These are phyloP conservation scores for Myocastor coypus DNA, from an alignment of 2,113 vertebrate species.

Conservation along the genomic window DNA sequence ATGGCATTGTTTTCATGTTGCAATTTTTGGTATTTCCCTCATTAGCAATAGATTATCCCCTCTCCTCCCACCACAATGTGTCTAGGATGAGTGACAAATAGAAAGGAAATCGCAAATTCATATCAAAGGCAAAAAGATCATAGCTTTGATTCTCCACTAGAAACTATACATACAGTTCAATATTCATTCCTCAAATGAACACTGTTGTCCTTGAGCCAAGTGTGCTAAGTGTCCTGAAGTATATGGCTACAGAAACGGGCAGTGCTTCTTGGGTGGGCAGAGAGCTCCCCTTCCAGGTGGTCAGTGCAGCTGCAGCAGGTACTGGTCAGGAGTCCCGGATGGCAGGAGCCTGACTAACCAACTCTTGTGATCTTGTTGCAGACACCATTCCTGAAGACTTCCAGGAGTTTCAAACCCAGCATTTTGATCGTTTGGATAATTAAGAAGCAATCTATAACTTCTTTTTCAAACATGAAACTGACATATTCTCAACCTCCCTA, in stretches of 20 bases:
- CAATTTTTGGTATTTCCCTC: slow-evolving; percentile 91
- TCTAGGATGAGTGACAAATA: slow-evolving; percentile 90
- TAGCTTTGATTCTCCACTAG: slow-evolving; percentile 90
- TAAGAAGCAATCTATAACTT: slow-evolving; percentile 77
- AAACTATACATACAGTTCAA: slow-evolving; percentile 90
- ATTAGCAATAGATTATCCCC: slow-evolving; percentile 88
- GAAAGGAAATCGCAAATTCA: slow-evolving; percentile 90
- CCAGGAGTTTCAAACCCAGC: slow-evolving; percentile 90
- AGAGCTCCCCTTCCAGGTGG: slow-evolving; percentile 33
- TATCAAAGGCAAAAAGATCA: slow-evolving; percentile 89
- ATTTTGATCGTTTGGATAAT: slow-evolving; percentile 86
- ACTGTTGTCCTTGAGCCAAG: slow-evolving; percentile 27
- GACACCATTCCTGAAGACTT: slow-evolving; percentile 97
- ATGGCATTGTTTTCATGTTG: slow-evolving; percentile 90
- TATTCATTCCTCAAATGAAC: slow-evolving; percentile 78
- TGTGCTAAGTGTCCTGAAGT: neutral
- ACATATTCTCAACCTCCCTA: slow-evolving; percentile 83
- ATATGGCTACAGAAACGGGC: neutral
- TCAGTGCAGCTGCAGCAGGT: accelerated
- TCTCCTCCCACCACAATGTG: slow-evolving; percentile 85
- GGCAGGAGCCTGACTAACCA: slow-evolving; percentile 4
- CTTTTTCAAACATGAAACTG: slow-evolving; percentile 80
- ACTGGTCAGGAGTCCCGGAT: accelerated
- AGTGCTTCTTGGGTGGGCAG: neutral
- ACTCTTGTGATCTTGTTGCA: slow-evolving; percentile 78